These are phyloP conservation scores for Leptobrachium ailaonicum DNA, from an alignment of 2,113 vertebrate species.

Conservation along the genomic window DNA sequence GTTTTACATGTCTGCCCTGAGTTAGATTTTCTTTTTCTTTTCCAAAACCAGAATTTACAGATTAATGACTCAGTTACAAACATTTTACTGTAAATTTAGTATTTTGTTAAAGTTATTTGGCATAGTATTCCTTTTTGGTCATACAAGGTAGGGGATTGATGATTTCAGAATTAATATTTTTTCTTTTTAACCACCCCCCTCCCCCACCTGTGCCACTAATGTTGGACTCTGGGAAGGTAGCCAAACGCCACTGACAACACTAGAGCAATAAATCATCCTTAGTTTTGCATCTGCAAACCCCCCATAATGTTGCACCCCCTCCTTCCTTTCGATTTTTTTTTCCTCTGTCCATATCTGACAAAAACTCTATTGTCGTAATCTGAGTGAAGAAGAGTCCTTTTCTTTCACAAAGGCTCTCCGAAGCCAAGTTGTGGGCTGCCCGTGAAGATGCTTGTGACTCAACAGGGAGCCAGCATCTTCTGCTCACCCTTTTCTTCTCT, in stretches of 20 bases:
- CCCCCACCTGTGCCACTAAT: constrained; percentile 64
- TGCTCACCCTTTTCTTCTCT: constrained; percentile 82
- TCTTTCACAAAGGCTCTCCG: constrained; percentile 88
- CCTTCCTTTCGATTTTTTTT: constrained; percentile 59
- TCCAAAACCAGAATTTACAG: constrained; percentile 17
- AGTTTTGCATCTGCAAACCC: constrained; percentile 86
- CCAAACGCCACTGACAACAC: constrained; percentile 91
- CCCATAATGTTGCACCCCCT: constrained; percentile 61
- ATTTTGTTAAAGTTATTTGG: constrained; percentile 30
- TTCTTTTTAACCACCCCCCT: constrained; percentile 54
- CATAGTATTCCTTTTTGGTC: constrained; percentile 70
- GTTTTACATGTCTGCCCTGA: no score
- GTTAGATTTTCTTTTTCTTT: no score
- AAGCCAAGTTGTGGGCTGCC: constrained; percentile 85
- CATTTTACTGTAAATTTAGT: constrained; percentile 34
- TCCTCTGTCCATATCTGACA: constrained; percentile 78
- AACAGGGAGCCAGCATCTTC: constrained; percentile 74
- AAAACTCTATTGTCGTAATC: constrained; percentile 87
- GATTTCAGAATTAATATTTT: constrained; percentile 65
- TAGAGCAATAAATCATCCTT: constrained; percentile 87
- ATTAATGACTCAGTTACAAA: constrained; percentile 36
- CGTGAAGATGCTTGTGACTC: constrained; percentile 81
- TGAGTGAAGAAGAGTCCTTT: constrained; percentile 90
- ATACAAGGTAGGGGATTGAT: constrained; percentile 69
- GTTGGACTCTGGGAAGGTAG: constrained; percentile 84